Percentiles rank a stretch among this genome's conserved stretches.
Evolutionary conservation across 2,888 invertebrate species (phyloP).

Genomic region (Seira ritae): DNA sequence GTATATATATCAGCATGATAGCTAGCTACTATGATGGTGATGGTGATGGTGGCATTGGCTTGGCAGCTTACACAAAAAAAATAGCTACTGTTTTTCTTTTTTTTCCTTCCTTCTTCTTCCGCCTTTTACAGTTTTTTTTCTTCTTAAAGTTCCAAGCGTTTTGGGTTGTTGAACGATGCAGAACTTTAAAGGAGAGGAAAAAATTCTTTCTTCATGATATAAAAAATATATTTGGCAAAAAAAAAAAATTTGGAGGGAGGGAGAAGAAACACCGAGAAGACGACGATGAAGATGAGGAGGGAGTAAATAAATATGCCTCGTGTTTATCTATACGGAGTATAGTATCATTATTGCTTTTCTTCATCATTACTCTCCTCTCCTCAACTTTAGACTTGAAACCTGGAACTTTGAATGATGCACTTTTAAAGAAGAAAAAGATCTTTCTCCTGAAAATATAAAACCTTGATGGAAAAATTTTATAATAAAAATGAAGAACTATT

Average conservation of each 20-base stretch:
- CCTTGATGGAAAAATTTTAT: no score
- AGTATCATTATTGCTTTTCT: constrained; percentile 18
- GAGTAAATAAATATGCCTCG: constrained; percentile 17
- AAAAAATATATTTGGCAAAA: background rate
- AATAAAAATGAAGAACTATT: constrained; percentile 1
- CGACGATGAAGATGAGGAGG: no score
- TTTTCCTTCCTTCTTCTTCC: background rate
- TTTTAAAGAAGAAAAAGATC: no score
- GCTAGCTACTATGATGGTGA: no score
- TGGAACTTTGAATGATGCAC: background rate
- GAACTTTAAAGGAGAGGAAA: background rate
- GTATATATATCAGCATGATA: constrained; percentile 4
- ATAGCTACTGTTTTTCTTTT: constrained; percentile 12
- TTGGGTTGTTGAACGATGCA: background rate
- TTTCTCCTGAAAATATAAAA: no score
- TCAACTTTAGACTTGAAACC: no score
- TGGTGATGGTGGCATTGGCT: constrained; percentile 9
- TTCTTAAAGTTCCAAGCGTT: no score
- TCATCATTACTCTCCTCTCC: constrained; percentile 3
- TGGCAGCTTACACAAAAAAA: constrained; percentile 15
- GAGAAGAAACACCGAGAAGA: constrained; percentile 3
- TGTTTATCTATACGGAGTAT: constrained; percentile 17
- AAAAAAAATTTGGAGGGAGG: constrained; percentile 24
- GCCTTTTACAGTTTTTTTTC: constrained; percentile 12
- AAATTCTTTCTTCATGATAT: constrained; percentile 15